Percentiles rank a stretch among this genome's conserved stretches.
Evolutionary conservation across 2,797 vertebrate species (phyloP).

Genomic region (Ispidina lecontei): DNA sequence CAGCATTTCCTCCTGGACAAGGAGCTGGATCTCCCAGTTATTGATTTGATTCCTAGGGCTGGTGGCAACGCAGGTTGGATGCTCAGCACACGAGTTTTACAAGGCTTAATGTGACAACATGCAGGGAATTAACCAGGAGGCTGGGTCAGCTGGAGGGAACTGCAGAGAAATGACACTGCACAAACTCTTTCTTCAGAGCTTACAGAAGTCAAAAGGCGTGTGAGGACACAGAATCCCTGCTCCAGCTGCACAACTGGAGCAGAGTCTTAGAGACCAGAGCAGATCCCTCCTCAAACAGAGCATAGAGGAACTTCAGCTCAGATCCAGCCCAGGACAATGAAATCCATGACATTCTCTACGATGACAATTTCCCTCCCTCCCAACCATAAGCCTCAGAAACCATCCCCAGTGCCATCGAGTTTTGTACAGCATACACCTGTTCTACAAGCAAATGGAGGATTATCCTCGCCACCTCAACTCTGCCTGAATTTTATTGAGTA

Average conservation of each 20-base stretch:
- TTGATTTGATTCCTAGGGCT: constrained; percentile 37
- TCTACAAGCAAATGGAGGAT: constrained; percentile 48
- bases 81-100: not conserved
- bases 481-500: constrained; percentile 38
- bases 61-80: constrained; percentile 8
- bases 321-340: not conserved
- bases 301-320: not conserved
- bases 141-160: not conserved
- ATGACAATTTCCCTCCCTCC: not conserved
- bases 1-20: not conserved
- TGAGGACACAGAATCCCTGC: not conserved
- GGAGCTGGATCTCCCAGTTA: constrained; percentile 34
- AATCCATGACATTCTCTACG: not conserved
- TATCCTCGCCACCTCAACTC: not conserved
- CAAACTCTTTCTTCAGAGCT: constrained; percentile 28
- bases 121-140: not conserved
- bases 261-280: not conserved
- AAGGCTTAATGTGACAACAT: not conserved
- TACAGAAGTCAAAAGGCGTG: constrained; percentile 13
- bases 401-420: not conserved
- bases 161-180: constrained; percentile 9
- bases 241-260: constrained; percentile 1
- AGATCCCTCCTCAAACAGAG: not conserved
- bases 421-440: not conserved
- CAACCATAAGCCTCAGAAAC: not conserved